Evolutionary conservation across 2,797 vertebrate species (phyloP).

Genomic region (Pelochelys cantorii): DNA sequence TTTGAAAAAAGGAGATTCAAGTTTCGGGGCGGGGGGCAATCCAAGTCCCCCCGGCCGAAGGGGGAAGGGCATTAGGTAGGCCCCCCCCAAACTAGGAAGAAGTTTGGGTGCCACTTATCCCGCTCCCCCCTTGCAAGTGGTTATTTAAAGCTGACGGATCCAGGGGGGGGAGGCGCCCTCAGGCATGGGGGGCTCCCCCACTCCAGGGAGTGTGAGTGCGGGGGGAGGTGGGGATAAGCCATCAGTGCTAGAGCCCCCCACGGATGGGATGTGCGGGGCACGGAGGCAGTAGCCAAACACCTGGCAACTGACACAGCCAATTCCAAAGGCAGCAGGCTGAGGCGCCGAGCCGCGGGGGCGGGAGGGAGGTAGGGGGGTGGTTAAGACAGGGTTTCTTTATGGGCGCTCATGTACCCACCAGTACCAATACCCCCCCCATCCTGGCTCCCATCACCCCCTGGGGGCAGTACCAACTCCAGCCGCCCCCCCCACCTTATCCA

Average conservation of each 20-base stretch:
- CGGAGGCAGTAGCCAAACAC: neutral
- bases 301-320: neutral
- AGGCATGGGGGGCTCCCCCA: constrained; percentile 45
- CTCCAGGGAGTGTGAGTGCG: constrained; percentile 13
- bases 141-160: neutral
- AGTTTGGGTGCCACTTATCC: neutral
- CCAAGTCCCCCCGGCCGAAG: constrained; percentile 27
- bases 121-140: neutral
- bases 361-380: neutral
- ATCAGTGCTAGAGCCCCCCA: constrained; percentile 37
- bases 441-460: neutral
- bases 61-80: neutral
- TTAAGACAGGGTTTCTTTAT: too few relatives aligned
- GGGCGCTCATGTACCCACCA: neutral
- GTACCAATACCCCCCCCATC: neutral
- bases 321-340: constrained; percentile 14
- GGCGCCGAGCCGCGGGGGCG: neutral
- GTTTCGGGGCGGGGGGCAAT: neutral
- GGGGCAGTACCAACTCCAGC: neutral
- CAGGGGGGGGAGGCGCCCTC: too few relatives aligned
- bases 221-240: constrained; percentile 50
- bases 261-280: accelerated
- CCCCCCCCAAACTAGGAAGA: neutral
- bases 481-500: neutral
- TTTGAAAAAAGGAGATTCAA: constrained; percentile 46